Conservation (phyloP, 2,888 invertebrate species). For the Drosophila aldrichi region DNA sequence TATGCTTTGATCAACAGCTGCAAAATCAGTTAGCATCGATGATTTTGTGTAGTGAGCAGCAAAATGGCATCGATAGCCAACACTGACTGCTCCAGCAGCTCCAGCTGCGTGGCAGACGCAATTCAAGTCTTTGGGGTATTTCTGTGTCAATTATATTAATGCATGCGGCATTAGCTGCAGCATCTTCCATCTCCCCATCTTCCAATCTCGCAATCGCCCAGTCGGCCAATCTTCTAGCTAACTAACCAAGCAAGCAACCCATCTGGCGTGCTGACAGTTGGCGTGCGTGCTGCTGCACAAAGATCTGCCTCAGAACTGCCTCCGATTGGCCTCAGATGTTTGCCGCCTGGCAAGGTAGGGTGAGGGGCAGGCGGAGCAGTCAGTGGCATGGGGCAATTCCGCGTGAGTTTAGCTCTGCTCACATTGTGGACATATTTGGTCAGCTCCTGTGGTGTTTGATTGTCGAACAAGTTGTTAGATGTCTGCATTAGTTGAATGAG, state of each 20-base stretch:
- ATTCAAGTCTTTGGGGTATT: conserved; percentile 66
- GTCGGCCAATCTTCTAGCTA: conserved; percentile 20
- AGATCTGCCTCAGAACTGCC: conserved; percentile 22
- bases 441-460: conserved; percentile 50
- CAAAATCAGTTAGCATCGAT: conserved; percentile 74
- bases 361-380: too few species aligned
- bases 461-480: conserved; percentile 47
- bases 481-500: conserved; percentile 40
- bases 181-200: conserved; percentile 35
- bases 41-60: conserved; percentile 43
- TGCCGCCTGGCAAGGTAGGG: conserved; percentile 46
- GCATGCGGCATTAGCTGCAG: conserved; percentile 59
- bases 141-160: conserved; percentile 82
- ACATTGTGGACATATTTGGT: conserved; percentile 27
- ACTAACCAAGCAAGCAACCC: conserved; percentile 40
- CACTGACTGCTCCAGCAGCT: conserved; percentile 26
- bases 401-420: conserved; percentile 19
- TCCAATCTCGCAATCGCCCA: conserved; percentile 11
- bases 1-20: conserved; percentile 73
- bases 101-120: conserved; percentile 61
- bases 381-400: conserved; percentile 1
- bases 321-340: conserved; percentile 26
- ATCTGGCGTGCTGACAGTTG: conserved; percentile 63
- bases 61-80: conserved; percentile 45
- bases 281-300: conserved; percentile 51